Conservation (phyloP, 2,113 vertebrate genomes). For the Archilochus colubris region DNA sequence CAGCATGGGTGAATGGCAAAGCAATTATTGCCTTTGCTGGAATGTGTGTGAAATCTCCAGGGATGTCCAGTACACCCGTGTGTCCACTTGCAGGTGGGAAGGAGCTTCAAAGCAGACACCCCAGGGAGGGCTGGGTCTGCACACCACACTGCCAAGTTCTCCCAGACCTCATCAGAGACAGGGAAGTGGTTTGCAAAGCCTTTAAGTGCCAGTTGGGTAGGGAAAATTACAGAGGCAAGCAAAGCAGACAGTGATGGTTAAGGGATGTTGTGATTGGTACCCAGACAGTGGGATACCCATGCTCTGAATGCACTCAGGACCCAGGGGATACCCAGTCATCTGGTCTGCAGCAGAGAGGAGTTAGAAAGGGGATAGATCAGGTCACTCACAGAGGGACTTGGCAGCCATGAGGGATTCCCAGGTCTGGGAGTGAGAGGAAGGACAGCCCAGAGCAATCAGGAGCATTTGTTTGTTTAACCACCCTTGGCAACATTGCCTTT, state of each 20-base stretch:
- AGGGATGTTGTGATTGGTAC: background rate
- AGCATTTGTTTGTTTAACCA: background rate
- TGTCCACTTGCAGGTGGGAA: background rate
- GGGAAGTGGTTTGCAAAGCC: background rate
- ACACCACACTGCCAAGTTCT: background rate
- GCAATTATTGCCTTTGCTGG: background rate
- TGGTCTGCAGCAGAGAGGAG: background rate
- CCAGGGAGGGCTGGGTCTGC: background rate
- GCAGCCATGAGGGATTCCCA: background rate
- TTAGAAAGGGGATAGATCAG: background rate
- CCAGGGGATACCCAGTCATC: background rate
- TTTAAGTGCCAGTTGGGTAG: background rate
- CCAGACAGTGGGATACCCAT: no score
- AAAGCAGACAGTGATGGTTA: background rate
- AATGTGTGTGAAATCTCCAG: slow-evolving; percentile 36
- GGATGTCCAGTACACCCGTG: background rate
- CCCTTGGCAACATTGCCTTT: background rate
- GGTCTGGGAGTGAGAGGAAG: background rate
- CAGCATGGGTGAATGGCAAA: background rate
- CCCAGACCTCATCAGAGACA: slow-evolving; percentile 20
- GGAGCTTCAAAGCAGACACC: background rate
- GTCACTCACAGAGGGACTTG: background rate
- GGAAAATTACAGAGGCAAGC: background rate
- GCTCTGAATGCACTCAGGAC: background rate
- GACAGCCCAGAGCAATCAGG: accelerated